Evolutionary conservation across 1,140 invertebrate species (phyloP).

Genomic region (Dendroctonus valens): DNA sequence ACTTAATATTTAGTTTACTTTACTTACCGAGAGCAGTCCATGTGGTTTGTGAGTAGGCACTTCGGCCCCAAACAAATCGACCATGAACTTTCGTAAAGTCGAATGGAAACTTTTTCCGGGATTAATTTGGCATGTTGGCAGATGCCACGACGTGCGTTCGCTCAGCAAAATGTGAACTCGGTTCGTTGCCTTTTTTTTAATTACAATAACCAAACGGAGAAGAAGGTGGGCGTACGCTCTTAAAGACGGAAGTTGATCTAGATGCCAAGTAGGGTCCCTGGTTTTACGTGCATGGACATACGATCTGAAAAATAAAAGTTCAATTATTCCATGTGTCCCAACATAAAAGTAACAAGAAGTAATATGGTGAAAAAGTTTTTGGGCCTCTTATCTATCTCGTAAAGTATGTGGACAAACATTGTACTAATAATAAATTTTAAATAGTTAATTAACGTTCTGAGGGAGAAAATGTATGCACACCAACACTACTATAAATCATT

Average conservation of each 20-base stretch:
- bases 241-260: constrained; percentile 66
- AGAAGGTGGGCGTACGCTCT: constrained; percentile 70
- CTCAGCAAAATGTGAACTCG: constrained; percentile 79
- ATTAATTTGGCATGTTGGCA: constrained; percentile 86
- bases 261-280: constrained; percentile 63
- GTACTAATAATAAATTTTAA: too few species aligned
- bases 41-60: constrained; percentile 82
- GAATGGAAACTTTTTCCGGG: constrained; percentile 82
- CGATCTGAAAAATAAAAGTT: constrained; percentile 35
- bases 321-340: background rate
- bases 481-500: too few species aligned
- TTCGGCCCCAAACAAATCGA: constrained; percentile 85
- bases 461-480: too few species aligned
- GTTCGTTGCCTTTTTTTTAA: constrained; percentile 81
- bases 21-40: constrained; percentile 66
- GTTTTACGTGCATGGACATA: constrained; percentile 46
- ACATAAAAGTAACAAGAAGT: background rate
- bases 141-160: constrained; percentile 76
- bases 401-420: background rate
- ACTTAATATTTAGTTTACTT: too few species aligned
- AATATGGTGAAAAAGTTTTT: background rate
- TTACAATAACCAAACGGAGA: constrained; percentile 74
- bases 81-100: constrained; percentile 85
- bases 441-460: too few species aligned
- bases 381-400: background rate